Base-by-base conservation (phyloP, 2,113 vertebrate genomes). In the Microcebus murinus region DNA sequence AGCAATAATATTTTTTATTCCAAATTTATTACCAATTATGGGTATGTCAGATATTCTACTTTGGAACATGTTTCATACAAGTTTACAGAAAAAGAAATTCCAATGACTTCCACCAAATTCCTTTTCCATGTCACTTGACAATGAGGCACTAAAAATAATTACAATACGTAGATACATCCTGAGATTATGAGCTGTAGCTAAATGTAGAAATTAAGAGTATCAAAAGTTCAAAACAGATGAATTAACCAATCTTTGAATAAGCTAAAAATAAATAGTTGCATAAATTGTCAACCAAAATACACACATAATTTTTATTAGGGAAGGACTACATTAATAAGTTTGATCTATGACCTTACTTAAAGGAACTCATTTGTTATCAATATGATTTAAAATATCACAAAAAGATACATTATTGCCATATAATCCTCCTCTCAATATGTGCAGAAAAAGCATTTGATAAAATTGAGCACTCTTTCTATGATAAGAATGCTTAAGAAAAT, bases 151-250 rank as follows among this genome's bases (percentile, higher is more conserved):
- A 76, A 80, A 79, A 59, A 63, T 48, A 89, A 73, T 57, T 39
- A n/a, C 1, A 88, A 59, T n/a, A 84, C 3, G 4, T 63, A 10
- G 45, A 65, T 81, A 85, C 52, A 87, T 45, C 7, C 36, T 50
- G 27, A 45, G 23, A 73, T 79, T 20, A 57, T 1, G 8, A 91
- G 14, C n/a, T 6, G 71, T 1, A 31, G 59, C 71, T 85, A 76
- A 87, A 87, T 81, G 90, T 18, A 94, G 70, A 96, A 94, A 83
- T 13, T 80, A 25, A 90, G 20, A 61, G 11, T 68, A 80, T 92
- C 21, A 74, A 83, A 90, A 74, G 1, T 67, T 93, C 45, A 86
- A 84, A 94, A 21, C 0, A 39, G 29, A 68, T 96, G 63, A 87
- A 79, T 68, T 77, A 84, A 80, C 8, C n/a, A 87, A 71, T 36